Percentiles rank a stretch among this genome's conserved stretches.
These are phyloP conservation scores for Gerris lacustris DNA, from an alignment of 2,888 invertebrate genomes.

Conservation along the genomic window DNA sequence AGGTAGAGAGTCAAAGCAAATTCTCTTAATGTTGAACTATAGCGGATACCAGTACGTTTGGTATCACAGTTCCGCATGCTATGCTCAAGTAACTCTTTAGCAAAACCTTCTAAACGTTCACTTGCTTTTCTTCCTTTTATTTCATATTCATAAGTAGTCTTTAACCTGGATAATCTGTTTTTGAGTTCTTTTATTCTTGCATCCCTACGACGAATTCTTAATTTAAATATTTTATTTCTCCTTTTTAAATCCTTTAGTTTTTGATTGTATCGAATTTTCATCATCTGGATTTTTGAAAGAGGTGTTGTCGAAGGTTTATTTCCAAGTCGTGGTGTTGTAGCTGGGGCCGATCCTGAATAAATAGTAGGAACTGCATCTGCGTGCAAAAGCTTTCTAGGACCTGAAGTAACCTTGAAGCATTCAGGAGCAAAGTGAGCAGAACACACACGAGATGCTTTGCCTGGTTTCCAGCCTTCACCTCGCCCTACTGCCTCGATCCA, in stretches of 20 bases:
- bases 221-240: slow-evolving; percentile 8
- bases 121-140: not conserved
- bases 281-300: not conserved
- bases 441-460: not conserved
- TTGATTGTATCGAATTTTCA: not conserved
- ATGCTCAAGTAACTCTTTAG: not conserved
- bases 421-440: not conserved
- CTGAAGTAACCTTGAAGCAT: not conserved
- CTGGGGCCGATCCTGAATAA: not conserved
- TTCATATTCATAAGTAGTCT: not conserved
- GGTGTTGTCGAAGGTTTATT: not conserved
- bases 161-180: not conserved
- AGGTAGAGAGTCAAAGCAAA: slow-evolving; percentile 2
- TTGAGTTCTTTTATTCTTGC: not conserved
- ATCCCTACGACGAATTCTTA: not conserved
- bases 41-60: not conserved
- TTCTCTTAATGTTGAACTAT: not conserved
- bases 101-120: not conserved
- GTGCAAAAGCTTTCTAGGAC: not conserved
- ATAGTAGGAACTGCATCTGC: not conserved
- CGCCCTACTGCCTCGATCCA: not conserved
- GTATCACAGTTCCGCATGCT: not conserved
- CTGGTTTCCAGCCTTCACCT: not conserved
- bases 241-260: slow-evolving; percentile 1
- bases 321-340: not conserved